phyloP scores from a whole-genome alignment of 2,888 invertebrate species.

The Trachelus troglodyta region DNA sequence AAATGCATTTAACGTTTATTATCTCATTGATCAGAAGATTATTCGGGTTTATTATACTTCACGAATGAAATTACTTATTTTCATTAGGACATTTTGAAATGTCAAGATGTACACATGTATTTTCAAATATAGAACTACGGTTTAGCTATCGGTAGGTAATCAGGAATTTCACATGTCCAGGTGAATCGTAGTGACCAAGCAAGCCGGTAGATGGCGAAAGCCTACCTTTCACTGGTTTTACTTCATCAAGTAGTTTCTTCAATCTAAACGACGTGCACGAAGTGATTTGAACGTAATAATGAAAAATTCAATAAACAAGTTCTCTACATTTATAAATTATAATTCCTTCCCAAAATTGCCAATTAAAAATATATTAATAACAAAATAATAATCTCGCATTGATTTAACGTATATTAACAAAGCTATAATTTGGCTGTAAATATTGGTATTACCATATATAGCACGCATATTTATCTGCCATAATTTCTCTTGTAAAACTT shows the following conservation, averaged over 20 bases:
- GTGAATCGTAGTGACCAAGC: conserved; percentile 23
- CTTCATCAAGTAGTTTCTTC: background rate
- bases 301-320: background rate
- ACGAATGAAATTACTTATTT: background rate
- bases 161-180: conserved; percentile 21
- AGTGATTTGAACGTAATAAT: background rate
- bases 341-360: background rate
- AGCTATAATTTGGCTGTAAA: background rate
- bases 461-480: background rate
- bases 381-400: background rate
- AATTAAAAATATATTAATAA: background rate
- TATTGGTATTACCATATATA: background rate
- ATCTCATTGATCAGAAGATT: background rate
- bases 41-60: background rate
- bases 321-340: background rate
- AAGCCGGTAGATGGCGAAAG: conserved; percentile 47
- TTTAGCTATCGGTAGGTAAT: conserved; percentile 39
- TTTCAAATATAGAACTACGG: background rate
- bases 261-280: background rate
- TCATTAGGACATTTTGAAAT: background rate
- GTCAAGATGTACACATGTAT: background rate
- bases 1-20: background rate
- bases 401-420: no score
- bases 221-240: conserved; percentile 14
- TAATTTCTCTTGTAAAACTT: background rate